Conservation (phyloP, 2,113 vertebrate genomes). For the Corythornis cristatus region DNA sequence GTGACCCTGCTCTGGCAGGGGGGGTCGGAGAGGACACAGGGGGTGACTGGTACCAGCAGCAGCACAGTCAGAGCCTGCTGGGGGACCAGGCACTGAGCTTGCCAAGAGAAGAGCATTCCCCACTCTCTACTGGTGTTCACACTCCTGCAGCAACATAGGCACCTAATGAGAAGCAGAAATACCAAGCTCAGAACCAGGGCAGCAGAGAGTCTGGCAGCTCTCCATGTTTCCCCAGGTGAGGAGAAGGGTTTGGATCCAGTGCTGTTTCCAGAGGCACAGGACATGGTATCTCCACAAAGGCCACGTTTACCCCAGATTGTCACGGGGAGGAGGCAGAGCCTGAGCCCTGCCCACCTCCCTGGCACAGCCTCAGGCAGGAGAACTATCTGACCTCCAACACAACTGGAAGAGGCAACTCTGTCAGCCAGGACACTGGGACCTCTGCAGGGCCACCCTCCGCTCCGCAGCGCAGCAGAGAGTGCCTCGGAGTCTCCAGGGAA, state of each 20-base stretch:
- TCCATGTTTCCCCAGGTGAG: not conserved
- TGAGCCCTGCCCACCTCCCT: not conserved
- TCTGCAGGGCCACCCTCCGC: not conserved
- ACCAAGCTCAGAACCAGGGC: not conserved
- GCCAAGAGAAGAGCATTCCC: not conserved
- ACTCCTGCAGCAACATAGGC: not conserved
- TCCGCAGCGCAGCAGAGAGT: not conserved
- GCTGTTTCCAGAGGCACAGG: not conserved
- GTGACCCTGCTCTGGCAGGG: too few relatives aligned
- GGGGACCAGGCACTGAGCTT: not conserved
- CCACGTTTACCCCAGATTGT: fast-evolving
- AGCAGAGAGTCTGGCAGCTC: not conserved
- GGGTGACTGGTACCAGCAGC: not conserved
- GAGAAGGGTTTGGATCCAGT: not conserved
- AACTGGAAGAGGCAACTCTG: not conserved
- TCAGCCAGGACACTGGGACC: not conserved
- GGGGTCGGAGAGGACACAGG: not conserved
- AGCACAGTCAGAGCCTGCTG: not conserved
- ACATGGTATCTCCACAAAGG: fast-evolving
- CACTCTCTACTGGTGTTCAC: fast-evolving
- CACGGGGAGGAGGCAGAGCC: not conserved
- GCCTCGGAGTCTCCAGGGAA: not conserved
- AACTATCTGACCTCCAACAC: not conserved
- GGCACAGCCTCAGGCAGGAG: not conserved
- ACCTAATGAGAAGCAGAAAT: not conserved